Conservation (phyloP, 2,888 invertebrate genomes). For the Callimorpha dominula region DNA sequence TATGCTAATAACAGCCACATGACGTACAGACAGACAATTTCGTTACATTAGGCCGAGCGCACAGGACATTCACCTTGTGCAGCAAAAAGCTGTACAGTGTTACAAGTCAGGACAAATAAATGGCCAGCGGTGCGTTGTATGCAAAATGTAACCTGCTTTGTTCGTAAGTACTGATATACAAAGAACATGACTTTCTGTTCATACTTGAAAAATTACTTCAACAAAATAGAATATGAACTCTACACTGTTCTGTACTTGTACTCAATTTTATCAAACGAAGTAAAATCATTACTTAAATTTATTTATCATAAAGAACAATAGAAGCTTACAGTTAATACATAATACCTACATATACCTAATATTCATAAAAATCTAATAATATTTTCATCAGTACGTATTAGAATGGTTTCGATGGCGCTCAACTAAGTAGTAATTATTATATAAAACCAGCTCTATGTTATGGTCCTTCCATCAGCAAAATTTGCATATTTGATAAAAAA, state of each 20-base stretch:
- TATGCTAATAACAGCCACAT: conserved; percentile 22
- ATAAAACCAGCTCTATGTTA: too few species aligned
- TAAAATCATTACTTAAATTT: neutral
- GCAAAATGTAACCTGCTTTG: conserved; percentile 8
- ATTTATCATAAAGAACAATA: too few species aligned
- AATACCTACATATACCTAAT: too few species aligned
- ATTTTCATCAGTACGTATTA: too few species aligned
- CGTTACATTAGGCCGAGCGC: conserved; percentile 49
- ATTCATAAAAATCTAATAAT: too few species aligned
- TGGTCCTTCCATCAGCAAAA: too few species aligned
- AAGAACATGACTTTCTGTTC: neutral
- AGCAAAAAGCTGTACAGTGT: conserved; percentile 52
- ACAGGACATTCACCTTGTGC: conserved; percentile 58
- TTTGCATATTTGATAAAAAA: too few species aligned
- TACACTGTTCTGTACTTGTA: neutral
- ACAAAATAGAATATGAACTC: neutral
- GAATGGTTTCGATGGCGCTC: too few species aligned
- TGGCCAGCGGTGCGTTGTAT: conserved; percentile 11
- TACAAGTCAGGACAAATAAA: conserved; percentile 50
- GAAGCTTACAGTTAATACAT: too few species aligned
- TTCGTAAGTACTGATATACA: neutral
- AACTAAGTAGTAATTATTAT: too few species aligned
- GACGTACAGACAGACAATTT: conserved; percentile 43
- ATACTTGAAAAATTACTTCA: neutral
- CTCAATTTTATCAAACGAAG: neutral